Percentiles rank a stretch among this genome's conserved stretches.
These are phyloP conservation scores for Calosoma granatense DNA, from an alignment of 1,140 invertebrate species.

Conservation along the genomic window DNA sequence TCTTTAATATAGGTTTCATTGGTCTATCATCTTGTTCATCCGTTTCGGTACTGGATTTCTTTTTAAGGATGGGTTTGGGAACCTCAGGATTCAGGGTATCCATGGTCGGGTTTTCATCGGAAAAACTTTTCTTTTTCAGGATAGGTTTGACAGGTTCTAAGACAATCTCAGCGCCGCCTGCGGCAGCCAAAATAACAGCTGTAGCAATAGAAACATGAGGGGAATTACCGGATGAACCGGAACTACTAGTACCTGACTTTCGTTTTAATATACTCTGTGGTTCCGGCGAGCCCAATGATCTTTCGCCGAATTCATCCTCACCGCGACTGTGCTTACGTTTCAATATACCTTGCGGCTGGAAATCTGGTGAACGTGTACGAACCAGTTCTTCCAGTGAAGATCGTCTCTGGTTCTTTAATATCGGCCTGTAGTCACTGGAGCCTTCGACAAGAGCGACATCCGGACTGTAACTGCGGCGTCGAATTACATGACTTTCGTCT, in stretches of 20 bases:
- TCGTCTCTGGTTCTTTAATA: constrained; percentile 55
- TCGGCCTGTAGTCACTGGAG: constrained; percentile 46
- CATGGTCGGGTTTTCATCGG: constrained; percentile 40
- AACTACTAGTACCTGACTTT: constrained; percentile 45
- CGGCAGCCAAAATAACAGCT: constrained; percentile 54
- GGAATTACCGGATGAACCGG: constrained; percentile 44
- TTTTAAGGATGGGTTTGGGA: constrained; percentile 71
- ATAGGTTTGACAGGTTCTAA: constrained; percentile 60
- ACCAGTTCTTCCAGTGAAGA: constrained; percentile 59
- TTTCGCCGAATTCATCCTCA: constrained; percentile 43
- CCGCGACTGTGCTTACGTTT: constrained; percentile 53
- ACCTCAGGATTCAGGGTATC: constrained; percentile 36
- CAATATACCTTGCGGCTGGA: constrained; percentile 51
- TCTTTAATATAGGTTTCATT: constrained; percentile 71
- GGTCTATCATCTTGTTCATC: constrained; percentile 61
- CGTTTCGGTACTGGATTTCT: constrained; percentile 68
- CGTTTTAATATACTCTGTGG: constrained; percentile 68
- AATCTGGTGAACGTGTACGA: constrained; percentile 42
- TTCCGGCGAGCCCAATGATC: constrained; percentile 46
- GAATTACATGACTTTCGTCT: constrained; percentile 62
- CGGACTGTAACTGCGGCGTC: constrained; percentile 55
- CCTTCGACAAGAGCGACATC: constrained; percentile 49
- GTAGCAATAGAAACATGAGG: constrained; percentile 59
- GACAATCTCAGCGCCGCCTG: constrained; percentile 43
- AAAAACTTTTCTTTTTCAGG: constrained; percentile 65